Conservation (phyloP, 2,888 invertebrate genomes). For the Apodemia duryi region DNA sequence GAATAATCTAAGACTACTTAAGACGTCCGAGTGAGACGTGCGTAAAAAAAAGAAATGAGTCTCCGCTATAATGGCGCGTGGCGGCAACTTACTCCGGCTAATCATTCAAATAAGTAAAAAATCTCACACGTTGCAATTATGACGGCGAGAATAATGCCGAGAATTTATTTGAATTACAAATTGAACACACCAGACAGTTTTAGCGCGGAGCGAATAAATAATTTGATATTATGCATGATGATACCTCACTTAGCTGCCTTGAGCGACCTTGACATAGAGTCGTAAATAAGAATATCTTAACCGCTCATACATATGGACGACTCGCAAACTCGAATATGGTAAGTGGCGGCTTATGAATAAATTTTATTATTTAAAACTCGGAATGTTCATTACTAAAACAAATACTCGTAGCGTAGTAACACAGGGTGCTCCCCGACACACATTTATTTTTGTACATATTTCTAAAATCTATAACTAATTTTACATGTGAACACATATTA, state of each 20-base stretch:
- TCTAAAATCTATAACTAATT: neutral
- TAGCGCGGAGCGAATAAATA: conserved; percentile 74
- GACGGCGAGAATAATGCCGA: conserved; percentile 59
- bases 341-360: conserved; percentile 77
- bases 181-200: conserved; percentile 68
- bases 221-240: conserved; percentile 77
- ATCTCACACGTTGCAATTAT: conserved; percentile 64
- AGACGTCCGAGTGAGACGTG: neutral
- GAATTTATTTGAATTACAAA: conserved; percentile 77
- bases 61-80: conserved; percentile 20
- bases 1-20: neutral
- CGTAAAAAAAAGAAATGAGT: conserved; percentile 7
- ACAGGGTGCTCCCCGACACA: conserved; percentile 56
- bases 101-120: conserved; percentile 48
- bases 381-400: conserved; percentile 80
- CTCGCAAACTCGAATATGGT: conserved; percentile 75
- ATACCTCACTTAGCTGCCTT: conserved; percentile 56
- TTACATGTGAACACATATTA: neutral
- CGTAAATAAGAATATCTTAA: conserved; percentile 78
- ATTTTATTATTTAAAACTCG: conserved; percentile 78
- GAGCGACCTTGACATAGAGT: conserved; percentile 74
- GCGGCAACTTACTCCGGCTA: conserved; percentile 8
- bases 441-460: conserved; percentile 21
- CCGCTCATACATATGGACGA: conserved; percentile 77
- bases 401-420: conserved; percentile 76